Percentiles rank a stretch among this genome's conserved stretches.
Conservation (phyloP, 2,888 invertebrate species). For the Zelleria hepariella region DNA sequence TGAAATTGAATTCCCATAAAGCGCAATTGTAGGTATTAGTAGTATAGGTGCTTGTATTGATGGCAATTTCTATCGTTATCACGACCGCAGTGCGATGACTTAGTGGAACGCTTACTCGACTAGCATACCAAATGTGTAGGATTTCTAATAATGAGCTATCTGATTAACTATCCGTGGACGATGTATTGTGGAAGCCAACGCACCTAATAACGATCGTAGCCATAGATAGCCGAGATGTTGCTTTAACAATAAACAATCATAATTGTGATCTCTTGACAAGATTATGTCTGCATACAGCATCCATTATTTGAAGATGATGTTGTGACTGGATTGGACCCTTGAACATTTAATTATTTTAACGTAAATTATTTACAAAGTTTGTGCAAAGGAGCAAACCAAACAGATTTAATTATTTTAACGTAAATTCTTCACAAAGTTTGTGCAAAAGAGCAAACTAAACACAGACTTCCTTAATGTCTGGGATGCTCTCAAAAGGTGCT, state of each 20-base stretch:
- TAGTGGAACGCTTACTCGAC: background rate
- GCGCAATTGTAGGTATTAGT: too few relatives aligned
- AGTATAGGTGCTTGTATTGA: too few relatives aligned
- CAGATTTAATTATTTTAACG: background rate
- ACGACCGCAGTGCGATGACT: slow-evolving; percentile 3
- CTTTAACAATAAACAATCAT: background rate
- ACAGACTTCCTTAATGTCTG: slow-evolving; percentile 25
- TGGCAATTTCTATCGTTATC: slow-evolving; percentile 1
- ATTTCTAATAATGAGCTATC: slow-evolving; percentile 12
- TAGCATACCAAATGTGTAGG: slow-evolving; percentile 1
- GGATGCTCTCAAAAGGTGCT: slow-evolving; percentile 29
- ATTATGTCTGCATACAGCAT: background rate
- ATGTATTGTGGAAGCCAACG: slow-evolving; percentile 8
- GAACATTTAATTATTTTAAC: background rate
- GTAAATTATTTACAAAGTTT: slow-evolving; percentile 3
- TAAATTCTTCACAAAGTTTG: slow-evolving; percentile 6
- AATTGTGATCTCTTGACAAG: background rate
- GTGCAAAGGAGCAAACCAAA: slow-evolving; percentile 3
- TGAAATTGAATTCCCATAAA: background rate
- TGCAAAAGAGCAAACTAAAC: slow-evolving; percentile 20
- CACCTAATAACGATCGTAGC: slow-evolving; percentile 6
- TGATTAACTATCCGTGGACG: slow-evolving; percentile 4
- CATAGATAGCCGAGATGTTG: background rate
- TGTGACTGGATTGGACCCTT: background rate
- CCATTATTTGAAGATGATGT: background rate